Conservation (phyloP, 2,797 vertebrate genomes). For the Acanthornis magna region DNA sequence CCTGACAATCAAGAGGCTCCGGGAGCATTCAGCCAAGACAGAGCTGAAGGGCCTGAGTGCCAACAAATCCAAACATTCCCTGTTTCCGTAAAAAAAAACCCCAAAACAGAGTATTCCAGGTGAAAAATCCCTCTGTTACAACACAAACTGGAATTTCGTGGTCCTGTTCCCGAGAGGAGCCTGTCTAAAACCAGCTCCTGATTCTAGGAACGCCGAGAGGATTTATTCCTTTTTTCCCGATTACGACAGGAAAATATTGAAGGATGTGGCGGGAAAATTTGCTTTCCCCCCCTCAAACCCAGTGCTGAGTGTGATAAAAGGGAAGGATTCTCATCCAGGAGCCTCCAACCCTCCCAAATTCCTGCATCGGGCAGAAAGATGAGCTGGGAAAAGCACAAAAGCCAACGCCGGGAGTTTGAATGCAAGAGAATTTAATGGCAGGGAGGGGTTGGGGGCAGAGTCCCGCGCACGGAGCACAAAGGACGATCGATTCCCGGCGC, state of each 20-base stretch:
- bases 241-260: too few relatives aligned
- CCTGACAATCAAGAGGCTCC: background rate
- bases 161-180: background rate
- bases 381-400: background rate
- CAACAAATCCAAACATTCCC: background rate
- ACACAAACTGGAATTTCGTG: too few relatives aligned
- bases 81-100: background rate
- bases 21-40: background rate
- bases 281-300: background rate
- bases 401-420: background rate
- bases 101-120: background rate
- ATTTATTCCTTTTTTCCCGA: background rate
- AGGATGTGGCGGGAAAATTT: too few relatives aligned
- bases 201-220: background rate
- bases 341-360: background rate
- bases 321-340: background rate
- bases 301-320: fast-evolving
- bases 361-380: background rate
- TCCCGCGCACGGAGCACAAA: background rate
- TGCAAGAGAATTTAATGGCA: background rate
- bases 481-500: background rate
- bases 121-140: background rate
- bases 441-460: background rate
- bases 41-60: background rate
- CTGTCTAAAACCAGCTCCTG: background rate